Conservation (phyloP, 2,113 vertebrate genomes). For the Gulo gulo region DNA sequence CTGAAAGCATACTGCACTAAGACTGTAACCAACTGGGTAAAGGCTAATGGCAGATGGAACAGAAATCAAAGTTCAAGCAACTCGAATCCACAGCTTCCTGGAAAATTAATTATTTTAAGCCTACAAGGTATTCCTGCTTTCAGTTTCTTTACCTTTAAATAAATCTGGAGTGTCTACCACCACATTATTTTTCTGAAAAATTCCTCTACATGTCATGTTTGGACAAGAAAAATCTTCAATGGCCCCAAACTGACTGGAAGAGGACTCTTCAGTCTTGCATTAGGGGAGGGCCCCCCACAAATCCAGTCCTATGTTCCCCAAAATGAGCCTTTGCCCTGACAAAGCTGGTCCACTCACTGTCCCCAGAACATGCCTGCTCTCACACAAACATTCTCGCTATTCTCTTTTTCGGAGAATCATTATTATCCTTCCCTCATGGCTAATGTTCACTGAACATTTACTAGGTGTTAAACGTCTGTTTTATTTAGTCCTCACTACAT, state of each 20-base stretch:
- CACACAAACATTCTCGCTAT: neutral
- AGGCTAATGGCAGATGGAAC: neutral
- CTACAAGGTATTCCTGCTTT: neutral
- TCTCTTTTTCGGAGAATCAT: neutral
- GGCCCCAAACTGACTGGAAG: neutral
- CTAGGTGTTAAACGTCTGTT: neutral
- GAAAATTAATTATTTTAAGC: conserved; percentile 42
- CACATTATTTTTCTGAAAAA: conserved; percentile 10
- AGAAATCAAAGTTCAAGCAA: conserved; percentile 19
- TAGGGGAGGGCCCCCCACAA: neutral
- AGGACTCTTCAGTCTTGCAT: neutral
- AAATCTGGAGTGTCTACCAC: neutral
- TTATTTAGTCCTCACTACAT: neutral
- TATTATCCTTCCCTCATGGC: neutral
- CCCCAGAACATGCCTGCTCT: neutral
- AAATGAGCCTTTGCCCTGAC: neutral
- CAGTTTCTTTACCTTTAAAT: conserved; percentile 22
- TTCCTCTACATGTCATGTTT: neutral
- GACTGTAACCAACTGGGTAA: neutral
- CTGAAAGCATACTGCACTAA: accelerated
- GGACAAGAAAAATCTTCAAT: conserved; percentile 21
- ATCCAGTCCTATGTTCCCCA: neutral
- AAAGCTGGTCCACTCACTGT: neutral
- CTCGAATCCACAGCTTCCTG: neutral
- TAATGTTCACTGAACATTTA: neutral